Percentiles rank a stretch among this genome's conserved stretches.
Evolutionary conservation across 37 sponge, comb jelly and placozoan genomes (phyloP).

Genomic region (Oopsacas minuta): DNA sequence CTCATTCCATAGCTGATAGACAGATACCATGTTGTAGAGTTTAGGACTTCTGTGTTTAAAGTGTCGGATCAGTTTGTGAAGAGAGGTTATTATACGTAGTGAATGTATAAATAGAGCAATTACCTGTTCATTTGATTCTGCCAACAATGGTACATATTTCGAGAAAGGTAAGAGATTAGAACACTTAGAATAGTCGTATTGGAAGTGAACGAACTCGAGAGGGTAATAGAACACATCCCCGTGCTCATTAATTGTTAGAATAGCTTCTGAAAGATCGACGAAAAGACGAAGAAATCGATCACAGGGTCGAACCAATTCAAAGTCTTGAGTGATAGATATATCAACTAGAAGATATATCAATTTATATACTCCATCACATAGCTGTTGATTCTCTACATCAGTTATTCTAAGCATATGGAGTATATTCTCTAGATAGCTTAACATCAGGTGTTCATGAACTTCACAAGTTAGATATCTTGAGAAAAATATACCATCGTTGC

Average conservation of each 20-base stretch:
- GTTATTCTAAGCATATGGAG: background rate
- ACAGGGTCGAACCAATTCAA: background rate
- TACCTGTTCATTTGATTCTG: background rate
- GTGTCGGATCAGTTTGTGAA: background rate
- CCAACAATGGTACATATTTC: background rate
- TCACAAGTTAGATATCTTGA: no score
- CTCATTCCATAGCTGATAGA: background rate
- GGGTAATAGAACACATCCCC: background rate
- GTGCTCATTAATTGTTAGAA: background rate
- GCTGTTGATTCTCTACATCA: background rate
- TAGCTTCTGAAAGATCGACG: background rate
- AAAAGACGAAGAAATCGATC: background rate
- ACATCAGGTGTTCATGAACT: background rate
- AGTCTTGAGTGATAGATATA: background rate
- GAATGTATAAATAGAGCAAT: background rate
- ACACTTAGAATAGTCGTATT: background rate
- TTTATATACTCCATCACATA: background rate
- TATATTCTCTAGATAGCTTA: background rate
- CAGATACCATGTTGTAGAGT: constrained; percentile 2
- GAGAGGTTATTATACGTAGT: background rate
- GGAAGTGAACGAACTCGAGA: background rate
- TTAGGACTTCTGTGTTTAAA: background rate
- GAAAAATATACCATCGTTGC: no score
- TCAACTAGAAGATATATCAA: background rate
- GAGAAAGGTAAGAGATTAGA: background rate